phyloP scores from a whole-genome alignment of 1,140 invertebrate genomes.

The Diachasma alloeum region DNA sequence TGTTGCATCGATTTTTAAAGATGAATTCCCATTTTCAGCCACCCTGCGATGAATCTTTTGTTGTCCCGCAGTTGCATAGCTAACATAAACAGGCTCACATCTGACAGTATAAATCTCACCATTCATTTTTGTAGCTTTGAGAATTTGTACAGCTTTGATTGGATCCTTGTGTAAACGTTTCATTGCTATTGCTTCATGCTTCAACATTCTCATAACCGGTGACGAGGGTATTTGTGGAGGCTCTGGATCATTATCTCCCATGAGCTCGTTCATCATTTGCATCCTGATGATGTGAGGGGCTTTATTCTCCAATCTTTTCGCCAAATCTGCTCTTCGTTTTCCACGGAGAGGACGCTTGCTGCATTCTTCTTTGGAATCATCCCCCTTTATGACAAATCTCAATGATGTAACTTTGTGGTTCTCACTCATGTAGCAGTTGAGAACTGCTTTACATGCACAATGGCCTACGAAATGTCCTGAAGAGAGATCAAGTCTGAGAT shows the following conservation, averaged over 20 bases:
- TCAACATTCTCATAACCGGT: conserved; percentile 17
- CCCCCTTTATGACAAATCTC: background rate
- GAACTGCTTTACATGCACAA: background rate
- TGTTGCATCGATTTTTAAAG: conserved; percentile 29
- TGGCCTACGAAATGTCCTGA: background rate
- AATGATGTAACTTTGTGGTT: background rate
- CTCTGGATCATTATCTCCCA: conserved; percentile 34
- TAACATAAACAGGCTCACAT: conserved; percentile 23
- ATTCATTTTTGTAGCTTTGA: conserved; percentile 1
- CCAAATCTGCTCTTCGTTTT: background rate
- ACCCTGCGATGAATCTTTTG: background rate
- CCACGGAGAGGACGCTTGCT: background rate
- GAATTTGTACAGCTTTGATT: conserved; percentile 12
- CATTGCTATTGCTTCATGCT: conserved; percentile 5
- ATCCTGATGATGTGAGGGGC: background rate
- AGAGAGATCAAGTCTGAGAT: background rate
- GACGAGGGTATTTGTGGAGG: conserved; percentile 18
- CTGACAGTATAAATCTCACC: conserved; percentile 24
- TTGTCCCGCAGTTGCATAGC: conserved; percentile 26
- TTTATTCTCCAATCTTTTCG: background rate
- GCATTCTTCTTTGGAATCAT: background rate
- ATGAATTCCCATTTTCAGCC: background rate
- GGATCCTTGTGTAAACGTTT: conserved; percentile 25
- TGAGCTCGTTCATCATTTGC: background rate
- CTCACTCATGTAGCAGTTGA: background rate